Evolutionary conservation across 2,888 invertebrate species (phyloP).

Genomic region (Keiferia lycopersicella): DNA sequence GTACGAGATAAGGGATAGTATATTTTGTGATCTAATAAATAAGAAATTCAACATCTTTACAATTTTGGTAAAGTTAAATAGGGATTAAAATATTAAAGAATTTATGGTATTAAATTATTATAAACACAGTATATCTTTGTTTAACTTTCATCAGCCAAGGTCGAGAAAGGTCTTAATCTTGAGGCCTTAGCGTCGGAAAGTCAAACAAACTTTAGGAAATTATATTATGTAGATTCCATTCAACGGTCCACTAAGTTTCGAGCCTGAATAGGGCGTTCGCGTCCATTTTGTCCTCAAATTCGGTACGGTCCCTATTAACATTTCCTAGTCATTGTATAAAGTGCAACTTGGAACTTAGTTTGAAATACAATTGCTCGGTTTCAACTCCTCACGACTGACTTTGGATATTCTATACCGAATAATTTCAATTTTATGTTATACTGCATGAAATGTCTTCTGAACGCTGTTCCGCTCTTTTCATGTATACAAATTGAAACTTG

Average conservation of each 20-base stretch:
- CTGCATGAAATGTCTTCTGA: constrained; percentile 11
- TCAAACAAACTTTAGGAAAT: constrained; percentile 30
- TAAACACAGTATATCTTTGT: constrained; percentile 1
- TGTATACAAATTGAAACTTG: constrained; percentile 20
- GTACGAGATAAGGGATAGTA: too few species aligned
- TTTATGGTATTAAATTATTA: neutral
- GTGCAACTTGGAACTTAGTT: constrained; percentile 27
- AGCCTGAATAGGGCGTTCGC: constrained; percentile 23
- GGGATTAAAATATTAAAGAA: too few species aligned
- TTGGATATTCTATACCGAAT: constrained; percentile 20
- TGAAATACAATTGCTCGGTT: constrained; percentile 26
- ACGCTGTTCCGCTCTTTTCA: constrained; percentile 23
- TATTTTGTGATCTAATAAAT: too few species aligned
- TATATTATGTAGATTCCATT: constrained; percentile 31
- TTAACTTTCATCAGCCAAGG: constrained; percentile 21
- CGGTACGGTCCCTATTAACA: constrained; percentile 27
- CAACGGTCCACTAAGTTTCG: constrained; percentile 28
- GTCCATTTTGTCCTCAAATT: constrained; percentile 27
- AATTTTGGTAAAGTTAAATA: too few species aligned
- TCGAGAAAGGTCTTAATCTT: constrained; percentile 17
- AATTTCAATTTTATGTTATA: constrained; percentile 19
- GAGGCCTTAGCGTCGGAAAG: constrained; percentile 24
- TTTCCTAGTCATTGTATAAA: constrained; percentile 29
- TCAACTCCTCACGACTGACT: constrained; percentile 21
- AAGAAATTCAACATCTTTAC: too few species aligned